Evolutionary conservation across 2,888 invertebrate species (phyloP).

Genomic region (Drosophila affinis): DNA sequence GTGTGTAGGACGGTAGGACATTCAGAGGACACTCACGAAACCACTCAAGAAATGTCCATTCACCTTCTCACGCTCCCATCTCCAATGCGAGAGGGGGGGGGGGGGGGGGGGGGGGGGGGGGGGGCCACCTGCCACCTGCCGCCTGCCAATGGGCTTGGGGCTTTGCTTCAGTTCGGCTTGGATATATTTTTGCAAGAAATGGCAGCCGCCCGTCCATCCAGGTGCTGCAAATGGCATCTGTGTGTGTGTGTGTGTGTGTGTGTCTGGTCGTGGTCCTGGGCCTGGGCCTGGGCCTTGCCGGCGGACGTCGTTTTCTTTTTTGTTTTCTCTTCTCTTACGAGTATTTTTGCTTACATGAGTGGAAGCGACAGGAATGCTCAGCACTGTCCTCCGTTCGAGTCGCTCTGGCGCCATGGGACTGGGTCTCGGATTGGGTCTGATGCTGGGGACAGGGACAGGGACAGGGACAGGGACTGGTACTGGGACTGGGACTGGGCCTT

Average conservation of each 20-base stretch:
- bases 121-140: too few species aligned
- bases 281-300: slow-evolving; percentile 29
- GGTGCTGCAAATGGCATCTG: slow-evolving; percentile 33
- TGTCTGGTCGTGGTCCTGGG: background rate
- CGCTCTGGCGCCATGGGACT: background rate
- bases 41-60: background rate
- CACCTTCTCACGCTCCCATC: background rate
- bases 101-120: too few species aligned
- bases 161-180: slow-evolving; percentile 13
- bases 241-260: slow-evolving; percentile 10
- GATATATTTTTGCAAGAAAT: slow-evolving; percentile 37
- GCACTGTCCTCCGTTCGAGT: slow-evolving; percentile 16
- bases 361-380: slow-evolving; percentile 73
- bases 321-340: slow-evolving; percentile 38
- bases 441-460: background rate
- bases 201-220: slow-evolving; percentile 40
- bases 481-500: background rate
- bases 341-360: slow-evolving; percentile 62
- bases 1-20: background rate
- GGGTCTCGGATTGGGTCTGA: background rate
- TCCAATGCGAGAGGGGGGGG: background rate
- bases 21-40: background rate
- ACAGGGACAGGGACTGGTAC: background rate
- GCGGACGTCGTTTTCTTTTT: slow-evolving; percentile 18
- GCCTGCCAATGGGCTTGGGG: background rate